Evolutionary conservation across 2,113 vertebrate genomes (phyloP), one percentile per base, ranked within the genome.

Genomic region (Osmerus eperlanus): DNA sequence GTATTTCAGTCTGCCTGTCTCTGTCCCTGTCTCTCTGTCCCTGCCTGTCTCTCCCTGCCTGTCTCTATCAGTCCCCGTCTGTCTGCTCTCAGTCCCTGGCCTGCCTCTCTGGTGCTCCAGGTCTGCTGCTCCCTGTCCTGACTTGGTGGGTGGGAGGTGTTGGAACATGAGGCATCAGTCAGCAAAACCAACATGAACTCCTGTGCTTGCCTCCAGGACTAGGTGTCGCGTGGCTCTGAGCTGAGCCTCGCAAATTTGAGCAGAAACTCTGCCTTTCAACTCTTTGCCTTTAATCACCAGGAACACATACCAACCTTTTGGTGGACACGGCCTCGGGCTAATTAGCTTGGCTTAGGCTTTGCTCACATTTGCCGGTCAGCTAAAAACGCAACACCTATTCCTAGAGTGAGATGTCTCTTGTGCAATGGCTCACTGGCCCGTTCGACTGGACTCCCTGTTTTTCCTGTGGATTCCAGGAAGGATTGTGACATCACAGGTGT

Each of bases 301-400:
- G 75, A 79, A 82, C 84, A 87, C 83, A 85, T 78, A 74, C 65
- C 71, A 76, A 82, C 84, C 87, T 86, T 89, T 83, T 88, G 87
- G 71, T 73, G 0, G 1, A 67, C 65, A 71, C 59, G 7, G 9
- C 41, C 41, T 47, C 9, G 9, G 41, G 41, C 41, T 47, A 9
- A 47, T 47, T 47, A 47, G 7, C 41, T 12, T 47, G 41, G 41
- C 41, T 47, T 47, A 47, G 41, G 41, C 41, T 47, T 47, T 47
- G 41, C 41, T 47, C 41, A 47, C 41, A 47, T 47, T 47, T 47
- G 41, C 41, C 2, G 41, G 41, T 1, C 41, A 47, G 41, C 7
- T 12, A 47, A 47, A 47, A 47, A 47, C 9, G 41, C 41, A 47
- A 47, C 41, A 47, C 8, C 41, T 7, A 47, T 47, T 47, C 41